Conservation (phyloP, 2,888 invertebrate genomes). For the Taphrorychus bicolor region DNA sequence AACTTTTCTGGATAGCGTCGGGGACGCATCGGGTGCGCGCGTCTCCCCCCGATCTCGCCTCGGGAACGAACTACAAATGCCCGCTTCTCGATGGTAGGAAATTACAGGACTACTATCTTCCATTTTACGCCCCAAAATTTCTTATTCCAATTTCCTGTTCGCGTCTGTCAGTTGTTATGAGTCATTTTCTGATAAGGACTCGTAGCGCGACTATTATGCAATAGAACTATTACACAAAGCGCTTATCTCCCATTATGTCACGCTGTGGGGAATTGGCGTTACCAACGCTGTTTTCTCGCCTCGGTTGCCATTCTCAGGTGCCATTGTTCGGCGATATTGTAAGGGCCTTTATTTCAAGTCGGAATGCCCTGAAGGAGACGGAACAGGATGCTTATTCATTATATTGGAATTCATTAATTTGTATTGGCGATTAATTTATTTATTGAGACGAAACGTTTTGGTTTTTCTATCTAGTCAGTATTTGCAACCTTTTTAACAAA, state of each 20-base stretch:
- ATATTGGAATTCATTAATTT: slow-evolving; percentile 29
- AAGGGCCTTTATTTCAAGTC: slow-evolving; percentile 41
- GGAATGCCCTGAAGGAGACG: slow-evolving; percentile 28
- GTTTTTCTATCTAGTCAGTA: no score
- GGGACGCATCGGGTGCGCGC: slow-evolving; percentile 15
- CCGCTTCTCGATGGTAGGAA: slow-evolving; percentile 64
- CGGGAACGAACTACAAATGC: slow-evolving; percentile 51
- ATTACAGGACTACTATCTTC: slow-evolving; percentile 79
- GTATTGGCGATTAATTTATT: slow-evolving; percentile 30
- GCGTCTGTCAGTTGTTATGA: slow-evolving; percentile 70
- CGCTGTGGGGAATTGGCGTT: slow-evolving; percentile 59
- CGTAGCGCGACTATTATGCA: slow-evolving; percentile 61
- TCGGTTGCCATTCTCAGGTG: slow-evolving; percentile 53
- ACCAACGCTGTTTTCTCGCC: slow-evolving; percentile 52
- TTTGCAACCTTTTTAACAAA: no score
- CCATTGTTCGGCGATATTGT: slow-evolving; percentile 49
- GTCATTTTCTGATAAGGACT: slow-evolving; percentile 76
- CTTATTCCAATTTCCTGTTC: slow-evolving; percentile 76
- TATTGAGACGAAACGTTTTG: no score
- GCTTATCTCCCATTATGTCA: slow-evolving; percentile 62
- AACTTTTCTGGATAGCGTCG: slow-evolving; percentile 18
- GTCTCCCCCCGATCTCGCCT: slow-evolving; percentile 11
- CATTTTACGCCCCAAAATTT: slow-evolving; percentile 80
- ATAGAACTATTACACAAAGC: slow-evolving; percentile 62
- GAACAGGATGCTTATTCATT: slow-evolving; percentile 30